Conservation (phyloP, 2,113 vertebrate genomes). For the Brienomyrus brachyistius region DNA sequence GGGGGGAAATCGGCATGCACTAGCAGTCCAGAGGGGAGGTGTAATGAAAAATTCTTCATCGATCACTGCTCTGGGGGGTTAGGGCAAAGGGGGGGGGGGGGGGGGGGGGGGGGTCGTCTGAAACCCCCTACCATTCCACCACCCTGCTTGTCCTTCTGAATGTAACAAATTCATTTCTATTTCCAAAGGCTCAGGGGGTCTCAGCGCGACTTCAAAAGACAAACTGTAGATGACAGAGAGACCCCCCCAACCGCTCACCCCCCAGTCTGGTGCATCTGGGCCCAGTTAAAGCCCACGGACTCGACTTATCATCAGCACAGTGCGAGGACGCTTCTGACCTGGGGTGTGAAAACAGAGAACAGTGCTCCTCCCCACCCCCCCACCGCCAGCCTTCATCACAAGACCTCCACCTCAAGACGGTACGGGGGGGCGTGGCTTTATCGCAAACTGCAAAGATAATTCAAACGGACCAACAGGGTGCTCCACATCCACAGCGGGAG, state of each 20-base stretch:
- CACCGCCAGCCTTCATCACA: constrained; percentile 11
- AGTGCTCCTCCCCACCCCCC: constrained; percentile 14
- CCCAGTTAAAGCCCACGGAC: constrained; percentile 48
- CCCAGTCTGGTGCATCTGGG: constrained; percentile 56
- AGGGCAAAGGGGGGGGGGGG: no score
- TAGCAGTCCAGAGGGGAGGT: constrained; percentile 33
- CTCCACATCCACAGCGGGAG: background rate
- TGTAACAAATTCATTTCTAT: background rate
- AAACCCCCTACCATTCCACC: constrained; percentile 39
- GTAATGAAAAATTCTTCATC: background rate
- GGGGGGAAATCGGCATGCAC: constrained; percentile 17
- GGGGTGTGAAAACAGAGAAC: constrained; percentile 26
- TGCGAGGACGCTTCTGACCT: constrained; percentile 42
- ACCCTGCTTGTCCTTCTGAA: constrained; percentile 21
- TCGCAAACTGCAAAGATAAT: background rate
- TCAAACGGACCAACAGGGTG: background rate
- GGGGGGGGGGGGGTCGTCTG: no score
- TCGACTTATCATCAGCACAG: constrained; percentile 55
- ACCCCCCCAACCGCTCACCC: constrained; percentile 30
- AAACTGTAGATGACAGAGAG: background rate
- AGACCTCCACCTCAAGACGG: background rate
- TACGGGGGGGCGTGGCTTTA: background rate
- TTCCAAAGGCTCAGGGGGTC: background rate
- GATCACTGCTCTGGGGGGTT: constrained; percentile 23
- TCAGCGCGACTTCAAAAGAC: background rate